phyloP scores from a whole-genome alignment of 2,888 invertebrate species.

The Philereme transversata region DNA sequence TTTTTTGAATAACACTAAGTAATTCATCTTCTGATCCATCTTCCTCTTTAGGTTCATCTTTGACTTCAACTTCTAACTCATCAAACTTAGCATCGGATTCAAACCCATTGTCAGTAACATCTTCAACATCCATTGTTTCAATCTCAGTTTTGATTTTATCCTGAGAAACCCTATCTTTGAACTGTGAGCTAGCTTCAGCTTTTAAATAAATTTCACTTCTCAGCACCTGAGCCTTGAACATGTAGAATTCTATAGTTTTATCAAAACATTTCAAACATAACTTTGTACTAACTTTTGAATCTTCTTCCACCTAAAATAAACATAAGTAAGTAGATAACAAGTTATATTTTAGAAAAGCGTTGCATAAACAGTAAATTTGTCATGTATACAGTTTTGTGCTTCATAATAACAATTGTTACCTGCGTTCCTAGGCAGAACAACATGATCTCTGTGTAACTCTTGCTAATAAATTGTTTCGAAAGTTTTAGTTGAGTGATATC shows the following conservation, averaged over 20 bases:
- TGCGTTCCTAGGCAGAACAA: conserved; percentile 65
- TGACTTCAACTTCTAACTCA: conserved; percentile 15
- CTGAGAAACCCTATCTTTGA: conserved; percentile 5
- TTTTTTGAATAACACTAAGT: conserved; percentile 58
- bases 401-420: conserved; percentile 44
- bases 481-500: conserved; percentile 51
- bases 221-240: conserved; percentile 64
- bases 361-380: neutral
- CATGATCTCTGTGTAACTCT: conserved; percentile 53
- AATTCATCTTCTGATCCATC: conserved; percentile 58
- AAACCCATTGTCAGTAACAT: conserved; percentile 21
- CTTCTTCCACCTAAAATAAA: conserved; percentile 50
- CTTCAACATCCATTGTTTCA: conserved; percentile 7
- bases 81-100: conserved; percentile 11
- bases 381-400: neutral
- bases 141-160: conserved; percentile 13
- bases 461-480: conserved; percentile 38
- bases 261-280: conserved; percentile 64
- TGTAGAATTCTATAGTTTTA: conserved; percentile 59
- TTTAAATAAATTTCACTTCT: conserved; percentile 59
- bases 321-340: neutral
- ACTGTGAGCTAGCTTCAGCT: conserved; percentile 20
- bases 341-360: neutral
- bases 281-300: conserved; percentile 55
- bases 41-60: conserved; percentile 27